phyloP scores from a whole-genome alignment of 2,797 vertebrate genomes.

The Sebastolobus alascanus region DNA sequence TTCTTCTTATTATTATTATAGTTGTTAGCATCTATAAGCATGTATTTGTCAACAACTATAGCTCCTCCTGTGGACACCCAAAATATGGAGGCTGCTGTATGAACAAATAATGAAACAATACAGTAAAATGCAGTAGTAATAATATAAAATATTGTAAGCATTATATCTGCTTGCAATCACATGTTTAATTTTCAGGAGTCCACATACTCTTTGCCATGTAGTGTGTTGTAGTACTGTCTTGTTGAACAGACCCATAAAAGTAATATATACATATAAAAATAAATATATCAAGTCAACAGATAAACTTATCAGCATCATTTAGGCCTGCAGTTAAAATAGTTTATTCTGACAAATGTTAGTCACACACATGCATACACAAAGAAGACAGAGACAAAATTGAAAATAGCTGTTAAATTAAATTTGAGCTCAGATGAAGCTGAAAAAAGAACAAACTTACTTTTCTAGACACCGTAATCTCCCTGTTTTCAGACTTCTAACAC shows the following conservation, averaged over 20 bases:
- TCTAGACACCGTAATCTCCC: neutral
- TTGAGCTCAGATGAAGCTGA: constrained; percentile 7
- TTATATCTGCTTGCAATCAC: neutral
- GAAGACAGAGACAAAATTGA: neutral
- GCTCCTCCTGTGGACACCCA: neutral
- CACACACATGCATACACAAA: neutral
- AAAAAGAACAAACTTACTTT: constrained; percentile 9
- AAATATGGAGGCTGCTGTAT: neutral
- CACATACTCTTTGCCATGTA: neutral
- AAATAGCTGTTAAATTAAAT: neutral
- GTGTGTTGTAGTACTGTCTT: neutral
- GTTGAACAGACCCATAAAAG: neutral
- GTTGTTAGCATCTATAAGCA: neutral
- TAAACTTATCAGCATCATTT: neutral
- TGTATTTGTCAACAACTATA: neutral
- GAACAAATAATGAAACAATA: neutral
- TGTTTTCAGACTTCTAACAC: constrained; percentile 4
- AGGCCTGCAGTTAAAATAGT: neutral
- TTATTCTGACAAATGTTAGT: neutral
- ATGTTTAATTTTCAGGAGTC: neutral
- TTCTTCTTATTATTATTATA: neutral
- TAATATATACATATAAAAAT: neutral
- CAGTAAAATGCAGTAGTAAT: neutral
- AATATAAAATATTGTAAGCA: neutral
- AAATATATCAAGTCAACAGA: neutral